phyloP scores from a whole-genome alignment of 2,888 invertebrate genomes.

The Criorhina ranunculi region DNA sequence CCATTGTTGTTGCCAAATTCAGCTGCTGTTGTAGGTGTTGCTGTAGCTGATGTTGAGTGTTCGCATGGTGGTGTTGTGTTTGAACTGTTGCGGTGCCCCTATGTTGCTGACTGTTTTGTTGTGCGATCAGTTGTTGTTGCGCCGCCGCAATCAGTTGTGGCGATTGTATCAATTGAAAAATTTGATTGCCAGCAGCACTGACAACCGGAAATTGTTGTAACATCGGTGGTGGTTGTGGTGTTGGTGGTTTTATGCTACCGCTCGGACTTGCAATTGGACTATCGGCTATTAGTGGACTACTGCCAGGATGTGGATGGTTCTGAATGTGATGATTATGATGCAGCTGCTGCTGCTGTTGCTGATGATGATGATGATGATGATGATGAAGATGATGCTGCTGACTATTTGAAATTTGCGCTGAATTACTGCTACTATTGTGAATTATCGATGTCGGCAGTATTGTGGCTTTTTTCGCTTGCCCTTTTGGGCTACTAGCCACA shows the following conservation, averaged over 20 bases:
- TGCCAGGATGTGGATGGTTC: slow-evolving; percentile 78
- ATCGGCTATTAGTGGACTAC: slow-evolving; percentile 84
- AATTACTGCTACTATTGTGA: slow-evolving; percentile 72
- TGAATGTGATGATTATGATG: slow-evolving; percentile 79
- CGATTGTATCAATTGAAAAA: slow-evolving; percentile 79
- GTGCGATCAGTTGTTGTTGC: slow-evolving; percentile 77
- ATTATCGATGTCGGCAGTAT: slow-evolving; percentile 77
- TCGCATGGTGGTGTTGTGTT: slow-evolving; percentile 69
- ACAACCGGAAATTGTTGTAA: slow-evolving; percentile 80
- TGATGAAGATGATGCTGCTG: slow-evolving; percentile 82
- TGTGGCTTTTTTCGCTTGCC: slow-evolving; percentile 84
- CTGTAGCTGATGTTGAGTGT: slow-evolving; percentile 64
- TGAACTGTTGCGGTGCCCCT: slow-evolving; percentile 80
- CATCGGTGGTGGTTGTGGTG: slow-evolving; percentile 82
- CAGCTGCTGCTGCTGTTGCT: slow-evolving; percentile 81
- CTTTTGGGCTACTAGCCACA: slow-evolving; percentile 84
- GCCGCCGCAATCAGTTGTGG: slow-evolving; percentile 78
- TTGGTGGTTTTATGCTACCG: slow-evolving; percentile 83
- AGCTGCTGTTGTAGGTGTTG: slow-evolving; percentile 72
- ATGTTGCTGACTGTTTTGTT: slow-evolving; percentile 77
- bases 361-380: slow-evolving; percentile 78
- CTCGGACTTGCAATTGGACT: slow-evolving; percentile 85
- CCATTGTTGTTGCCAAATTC: slow-evolving; percentile 71
- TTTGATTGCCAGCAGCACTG: slow-evolving; percentile 78
- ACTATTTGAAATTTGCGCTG: slow-evolving; percentile 75